These are phyloP conservation scores for Zoroaster sp. DNA, from an alignment of 53 echinoderm and acorn worm genomes.

Conservation along the genomic window DNA sequence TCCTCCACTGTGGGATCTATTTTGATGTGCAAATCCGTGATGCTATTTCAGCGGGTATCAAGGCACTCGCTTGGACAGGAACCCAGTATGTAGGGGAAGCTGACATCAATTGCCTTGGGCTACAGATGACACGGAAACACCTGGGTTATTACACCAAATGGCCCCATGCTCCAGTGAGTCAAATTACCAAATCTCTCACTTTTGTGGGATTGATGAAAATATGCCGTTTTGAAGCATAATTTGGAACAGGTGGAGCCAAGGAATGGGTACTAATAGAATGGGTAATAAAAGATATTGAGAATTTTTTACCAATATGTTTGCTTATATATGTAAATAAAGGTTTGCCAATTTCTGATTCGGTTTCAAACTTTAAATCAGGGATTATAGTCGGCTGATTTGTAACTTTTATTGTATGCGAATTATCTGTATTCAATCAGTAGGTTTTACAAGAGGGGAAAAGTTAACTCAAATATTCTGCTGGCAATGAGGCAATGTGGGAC, in stretches of 20 bases:
- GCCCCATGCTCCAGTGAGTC: not conserved
- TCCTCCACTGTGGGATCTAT: not conserved
- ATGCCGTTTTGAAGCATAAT: not conserved
- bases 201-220: not conserved
- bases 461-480: too few relatives aligned
- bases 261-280: too few relatives aligned
- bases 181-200: not conserved
- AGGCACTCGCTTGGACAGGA: not conserved
- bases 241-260: not conserved
- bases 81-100: not conserved
- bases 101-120: not conserved
- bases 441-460: too few relatives aligned
- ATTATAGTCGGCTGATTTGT: too few relatives aligned
- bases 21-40: not conserved
- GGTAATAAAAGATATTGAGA: too few relatives aligned
- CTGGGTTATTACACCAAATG: constrained; percentile 1
- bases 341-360: too few relatives aligned
- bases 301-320: too few relatives aligned
- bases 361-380: too few relatives aligned
- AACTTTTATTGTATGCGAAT: too few relatives aligned
- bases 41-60: not conserved
- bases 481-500: too few relatives aligned
- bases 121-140: not conserved
- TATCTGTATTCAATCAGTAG: too few relatives aligned
- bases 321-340: too few relatives aligned